Evolutionary conservation across 92 coral and sea anemone species (phyloP), one percentile per base, ranked within the genome.

Genomic region (Diadumene lineata): DNA sequence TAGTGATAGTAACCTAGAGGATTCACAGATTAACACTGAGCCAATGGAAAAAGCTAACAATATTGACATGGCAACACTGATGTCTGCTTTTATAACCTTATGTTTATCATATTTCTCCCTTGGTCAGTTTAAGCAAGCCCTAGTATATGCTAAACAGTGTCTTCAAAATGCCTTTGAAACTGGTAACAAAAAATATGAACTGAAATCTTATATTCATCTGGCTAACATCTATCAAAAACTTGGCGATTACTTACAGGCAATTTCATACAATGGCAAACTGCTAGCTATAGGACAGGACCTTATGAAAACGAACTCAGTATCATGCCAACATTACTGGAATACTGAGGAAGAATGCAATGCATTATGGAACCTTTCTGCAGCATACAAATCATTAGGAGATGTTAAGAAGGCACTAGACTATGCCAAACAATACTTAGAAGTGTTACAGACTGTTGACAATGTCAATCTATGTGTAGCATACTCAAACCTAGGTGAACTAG

Each of bases 281-380:
- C 56, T 91, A 16, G 93, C 90, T 10, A 85, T 91, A 50, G 97
- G 97, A 65, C 81, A 87, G 51, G 97, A 91, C 72, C 78, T 91
- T 11, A 57, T 23, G 28, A 81, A 84, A 70, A 67, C 17, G 8
- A 19, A 69, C 1, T 63, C 11, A 2, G 69, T 56, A 13, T 43
- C 63, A 11, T 29, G 34, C 33, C 63, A 81, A 17, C 69, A 34
- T 13, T 84, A 58, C 72, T 91, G 97, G 97, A 85, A 82, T 84
- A 72, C 60, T 44, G 85, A 79, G 31, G 82, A 84, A 24, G 93
- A 91, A 56, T 74, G 97, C 26, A 91, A 75, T 27, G 88, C 97
- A 48, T 67, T 91, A 19, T 91, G 97, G 97, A 91, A 91, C 57
- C 66, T 88, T 38, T 83, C 82, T 1, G 83, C 81, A 32, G 93